Percentiles rank a stretch among this genome's conserved stretches.
These are phyloP conservation scores for Callipepla squamata DNA, from an alignment of 2,113 vertebrate species.

Conservation along the genomic window DNA sequence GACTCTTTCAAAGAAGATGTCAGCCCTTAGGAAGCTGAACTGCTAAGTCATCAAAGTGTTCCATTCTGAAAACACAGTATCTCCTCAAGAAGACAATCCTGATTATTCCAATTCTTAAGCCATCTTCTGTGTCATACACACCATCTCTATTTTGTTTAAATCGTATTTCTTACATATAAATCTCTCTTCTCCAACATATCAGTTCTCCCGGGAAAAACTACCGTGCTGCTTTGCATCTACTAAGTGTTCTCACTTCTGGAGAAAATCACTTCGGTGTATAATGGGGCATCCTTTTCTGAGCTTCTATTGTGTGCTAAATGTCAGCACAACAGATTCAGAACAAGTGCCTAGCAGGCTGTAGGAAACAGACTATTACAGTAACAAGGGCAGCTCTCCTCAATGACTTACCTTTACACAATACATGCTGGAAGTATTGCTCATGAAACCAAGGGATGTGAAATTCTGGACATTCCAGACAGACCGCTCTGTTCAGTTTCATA, in stretches of 20 bases:
- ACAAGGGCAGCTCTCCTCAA: not conserved
- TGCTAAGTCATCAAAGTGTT: not conserved
- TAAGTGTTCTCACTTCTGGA: accelerated
- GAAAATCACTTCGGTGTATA: not conserved
- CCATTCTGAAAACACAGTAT: not conserved
- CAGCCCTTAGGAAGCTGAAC: not conserved
- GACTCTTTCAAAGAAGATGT: not conserved
- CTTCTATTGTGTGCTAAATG: not conserved
- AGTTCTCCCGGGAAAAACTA: not conserved
- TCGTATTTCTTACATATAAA: not conserved
- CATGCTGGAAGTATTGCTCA: slow-evolving; percentile 19
- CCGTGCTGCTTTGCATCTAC: not conserved
- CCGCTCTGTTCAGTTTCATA: slow-evolving; percentile 68
- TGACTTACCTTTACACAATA: slow-evolving; percentile 13
- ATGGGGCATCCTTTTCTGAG: not conserved
- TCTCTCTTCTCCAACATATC: not conserved
- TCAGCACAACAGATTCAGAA: not conserved
- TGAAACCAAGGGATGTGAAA: slow-evolving; percentile 66
- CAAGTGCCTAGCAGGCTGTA: not conserved
- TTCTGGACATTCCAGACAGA: slow-evolving; percentile 64
- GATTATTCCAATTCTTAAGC: not conserved
- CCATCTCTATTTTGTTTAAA: not conserved
- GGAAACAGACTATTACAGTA: not conserved
- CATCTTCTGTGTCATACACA: not conserved
- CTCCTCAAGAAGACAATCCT: not conserved